Evolutionary conservation across 2,797 vertebrate species (phyloP), one percentile per base, ranked within the genome.

Genomic region (Botia almorhae): DNA sequence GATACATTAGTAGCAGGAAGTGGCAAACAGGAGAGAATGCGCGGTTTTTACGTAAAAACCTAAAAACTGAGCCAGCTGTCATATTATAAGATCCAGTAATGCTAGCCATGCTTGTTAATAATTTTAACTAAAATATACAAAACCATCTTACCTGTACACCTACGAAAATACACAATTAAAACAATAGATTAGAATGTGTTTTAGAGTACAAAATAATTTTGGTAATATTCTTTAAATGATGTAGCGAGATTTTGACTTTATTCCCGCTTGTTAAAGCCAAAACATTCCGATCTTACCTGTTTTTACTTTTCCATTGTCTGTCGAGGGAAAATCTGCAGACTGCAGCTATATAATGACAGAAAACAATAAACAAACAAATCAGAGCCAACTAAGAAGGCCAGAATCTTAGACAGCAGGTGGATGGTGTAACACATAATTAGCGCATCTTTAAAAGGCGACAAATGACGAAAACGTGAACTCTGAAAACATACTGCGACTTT

Each of bases 321-420:
- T 91, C 0, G 95, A 91, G 76, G 88, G 86, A 69, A 99, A 98
- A 82, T 98, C 97, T 36, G 96, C 96, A 0, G 97, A 98, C 93
- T 96, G 96, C 88, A 98, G 95, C 97, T 99, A 87, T 1, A 83
- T 82, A 33, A 33, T 33, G 87, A 33, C 82, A 60, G 11, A 48
- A 26, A 43, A 65, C 58, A 19, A 50, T 19, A 5, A 16, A 55
- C 26, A 1, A 11, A n/a, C 26, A 13, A 58, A 46, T 55, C 6
- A 60, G 23, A 33, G 33, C 33, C 33, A 33, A 33, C 33, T 33
- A 33, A 7, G 5, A n/a, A 11, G 19, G n/a, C n/a, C 7, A 56
- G n/a, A 19, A 56, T 33, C 33, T 33, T 33, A 33, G 4, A 56
- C 8, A 11, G 10, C 53, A 56, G n/a, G 33, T 33, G 33, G 33